A percentile compares a stretch with the other conserved stretches of the same genome.
These are phyloP conservation scores for Hippoglossus stenolepis DNA, from an alignment of 2,113 vertebrate species.

Conservation along the genomic window DNA sequence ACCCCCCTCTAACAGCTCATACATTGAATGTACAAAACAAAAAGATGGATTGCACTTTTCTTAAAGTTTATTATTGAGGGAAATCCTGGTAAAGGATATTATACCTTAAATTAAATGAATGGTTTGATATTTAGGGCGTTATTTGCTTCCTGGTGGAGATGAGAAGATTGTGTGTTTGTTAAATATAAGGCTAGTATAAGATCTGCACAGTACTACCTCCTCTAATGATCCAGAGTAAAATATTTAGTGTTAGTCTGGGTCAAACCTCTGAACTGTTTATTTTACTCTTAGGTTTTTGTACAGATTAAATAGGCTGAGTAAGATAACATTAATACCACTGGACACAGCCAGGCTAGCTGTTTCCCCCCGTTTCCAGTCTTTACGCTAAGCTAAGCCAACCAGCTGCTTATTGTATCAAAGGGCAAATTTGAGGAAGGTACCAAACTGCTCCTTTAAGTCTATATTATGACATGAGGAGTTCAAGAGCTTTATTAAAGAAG, in stretches of 20 bases:
- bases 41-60: not conserved
- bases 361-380: not conserved
- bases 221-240: not conserved
- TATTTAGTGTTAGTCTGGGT: not conserved
- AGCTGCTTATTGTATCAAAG: too few relatives aligned
- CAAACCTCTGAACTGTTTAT: not conserved
- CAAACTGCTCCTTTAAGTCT: not conserved
- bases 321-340: not conserved
- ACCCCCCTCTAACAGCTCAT: not conserved
- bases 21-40: not conserved
- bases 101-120: too few relatives aligned
- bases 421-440: not conserved
- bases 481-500: not conserved
- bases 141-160: not conserved
- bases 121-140: not conserved
- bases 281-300: not conserved
- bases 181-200: not conserved
- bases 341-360: not conserved
- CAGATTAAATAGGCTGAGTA: not conserved
- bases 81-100: too few relatives aligned
- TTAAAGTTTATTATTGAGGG: not conserved
- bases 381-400: not conserved
- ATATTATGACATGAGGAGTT: not conserved
- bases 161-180: not conserved
- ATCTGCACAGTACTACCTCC: not conserved